These are phyloP conservation scores for Gymnothorax reevesii DNA, from an alignment of 2,797 vertebrate genomes.

Conservation along the genomic window DNA sequence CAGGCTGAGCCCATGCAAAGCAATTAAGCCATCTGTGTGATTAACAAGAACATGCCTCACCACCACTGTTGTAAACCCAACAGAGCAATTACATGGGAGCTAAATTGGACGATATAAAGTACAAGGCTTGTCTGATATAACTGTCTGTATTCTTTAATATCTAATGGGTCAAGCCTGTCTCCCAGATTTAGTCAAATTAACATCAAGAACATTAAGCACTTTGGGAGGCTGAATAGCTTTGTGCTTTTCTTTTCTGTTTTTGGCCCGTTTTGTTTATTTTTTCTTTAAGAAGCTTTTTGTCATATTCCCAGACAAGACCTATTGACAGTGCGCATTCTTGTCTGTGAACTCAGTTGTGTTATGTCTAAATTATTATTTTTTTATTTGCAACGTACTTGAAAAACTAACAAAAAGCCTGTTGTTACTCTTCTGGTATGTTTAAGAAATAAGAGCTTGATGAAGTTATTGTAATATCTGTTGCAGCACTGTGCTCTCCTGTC, in stretches of 20 bases:
- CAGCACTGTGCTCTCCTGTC: neutral
- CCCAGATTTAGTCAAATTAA: slow-evolving; percentile 57
- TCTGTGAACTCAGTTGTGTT: neutral
- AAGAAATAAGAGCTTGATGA: neutral
- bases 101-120: neutral
- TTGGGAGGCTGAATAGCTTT: slow-evolving; percentile 44
- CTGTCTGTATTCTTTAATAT: neutral
- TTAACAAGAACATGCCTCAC: neutral
- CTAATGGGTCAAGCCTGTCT: slow-evolving; percentile 28
- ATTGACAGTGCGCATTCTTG: neutral
- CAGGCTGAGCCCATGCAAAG: neutral
- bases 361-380: neutral
- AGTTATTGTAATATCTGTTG: neutral
- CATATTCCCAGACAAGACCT: slow-evolving; percentile 46
- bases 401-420: neutral
- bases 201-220: slow-evolving; percentile 41
- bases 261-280: slow-evolving; percentile 64
- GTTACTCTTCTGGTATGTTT: neutral
- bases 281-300: slow-evolving; percentile 66
- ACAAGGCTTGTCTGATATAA: neutral
- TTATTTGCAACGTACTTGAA: neutral
- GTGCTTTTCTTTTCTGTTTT: neutral
- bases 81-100: neutral
- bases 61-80: neutral
- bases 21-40: neutral